A percentile compares a stretch with the other conserved stretches of the same genome.
Conservation (phyloP, 1,140 invertebrate genomes). For the Macrobrachium nipponense region DNA sequence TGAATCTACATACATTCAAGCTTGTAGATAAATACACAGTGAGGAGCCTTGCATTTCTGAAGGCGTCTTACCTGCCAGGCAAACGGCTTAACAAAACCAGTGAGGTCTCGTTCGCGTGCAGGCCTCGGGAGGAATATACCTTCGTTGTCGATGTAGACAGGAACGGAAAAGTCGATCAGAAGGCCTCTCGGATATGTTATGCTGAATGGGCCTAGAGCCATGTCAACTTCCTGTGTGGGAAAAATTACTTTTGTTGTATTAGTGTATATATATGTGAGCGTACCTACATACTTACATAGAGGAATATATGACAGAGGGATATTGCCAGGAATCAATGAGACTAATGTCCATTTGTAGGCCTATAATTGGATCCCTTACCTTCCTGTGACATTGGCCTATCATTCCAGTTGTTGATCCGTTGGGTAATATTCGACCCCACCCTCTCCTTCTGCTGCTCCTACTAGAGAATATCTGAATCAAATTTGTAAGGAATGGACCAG, state of each 20-base stretch:
- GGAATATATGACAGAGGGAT: too few relatives aligned
- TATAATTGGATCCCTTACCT: background rate
- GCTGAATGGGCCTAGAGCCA: constrained; percentile 21
- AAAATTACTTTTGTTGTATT: background rate
- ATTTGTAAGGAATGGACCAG: background rate
- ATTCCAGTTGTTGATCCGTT: background rate
- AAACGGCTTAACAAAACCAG: constrained; percentile 2
- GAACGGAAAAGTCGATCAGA: background rate
- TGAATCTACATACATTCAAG: too few relatives aligned
- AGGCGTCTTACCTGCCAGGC: background rate
- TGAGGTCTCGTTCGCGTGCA: background rate
- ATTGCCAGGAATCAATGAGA: too few relatives aligned
- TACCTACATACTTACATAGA: too few relatives aligned
- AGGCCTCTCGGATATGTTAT: background rate
- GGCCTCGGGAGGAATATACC: background rate
- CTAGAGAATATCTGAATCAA: background rate
- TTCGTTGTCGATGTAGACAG: background rate
- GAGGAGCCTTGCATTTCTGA: too few relatives aligned
- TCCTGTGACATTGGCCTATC: background rate
- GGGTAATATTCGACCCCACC: background rate
- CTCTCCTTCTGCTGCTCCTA: background rate
- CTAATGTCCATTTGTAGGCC: too few relatives aligned
- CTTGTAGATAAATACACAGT: too few relatives aligned
- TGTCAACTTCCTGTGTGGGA: constrained; percentile 5
- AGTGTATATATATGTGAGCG: too few relatives aligned